Percentiles rank a stretch among this genome's conserved stretches.
phyloP scores from a whole-genome alignment of 2,113 vertebrate species.

The Ascaphus truei region DNA sequence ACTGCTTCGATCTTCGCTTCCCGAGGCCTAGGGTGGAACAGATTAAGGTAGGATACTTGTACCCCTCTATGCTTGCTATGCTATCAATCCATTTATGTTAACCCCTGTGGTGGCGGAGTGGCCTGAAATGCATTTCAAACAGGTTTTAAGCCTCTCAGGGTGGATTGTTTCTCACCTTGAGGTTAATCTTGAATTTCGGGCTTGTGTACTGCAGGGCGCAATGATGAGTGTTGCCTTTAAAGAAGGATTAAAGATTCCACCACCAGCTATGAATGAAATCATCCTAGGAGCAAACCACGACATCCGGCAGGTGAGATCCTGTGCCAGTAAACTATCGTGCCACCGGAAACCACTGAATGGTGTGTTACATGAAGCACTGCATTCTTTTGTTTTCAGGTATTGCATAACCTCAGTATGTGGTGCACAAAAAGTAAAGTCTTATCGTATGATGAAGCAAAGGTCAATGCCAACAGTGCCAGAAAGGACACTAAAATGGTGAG shows the following conservation, averaged over 20 bases:
- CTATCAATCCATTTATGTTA: neutral
- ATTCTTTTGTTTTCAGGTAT: slow-evolving; percentile 66
- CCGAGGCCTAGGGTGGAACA: slow-evolving; percentile 90
- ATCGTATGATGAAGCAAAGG: slow-evolving; percentile 88
- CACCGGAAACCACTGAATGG: neutral
- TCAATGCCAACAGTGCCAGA: slow-evolving; percentile 77
- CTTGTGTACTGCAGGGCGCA: slow-evolving; percentile 69
- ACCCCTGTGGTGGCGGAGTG: neutral
- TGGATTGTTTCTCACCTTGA: neutral
- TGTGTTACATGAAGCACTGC: too few relatives aligned
- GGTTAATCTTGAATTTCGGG: neutral
- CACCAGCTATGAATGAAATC: slow-evolving; percentile 92
- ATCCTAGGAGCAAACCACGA: slow-evolving; percentile 95
- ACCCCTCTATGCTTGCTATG: neutral
- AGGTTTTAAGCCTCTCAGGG: neutral
- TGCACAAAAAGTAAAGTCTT: slow-evolving; percentile 81
- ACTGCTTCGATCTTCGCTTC: slow-evolving; percentile 93
- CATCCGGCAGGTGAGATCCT: slow-evolving; percentile 82
- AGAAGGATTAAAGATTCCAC: slow-evolving; percentile 89
- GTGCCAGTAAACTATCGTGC: neutral
- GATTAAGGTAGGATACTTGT: slow-evolving; percentile 77
- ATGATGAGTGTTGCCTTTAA: slow-evolving; percentile 97
- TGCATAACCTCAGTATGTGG: slow-evolving; percentile 98
- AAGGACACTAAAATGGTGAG: slow-evolving; percentile 88
- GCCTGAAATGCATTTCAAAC: neutral